phyloP scores from a whole-genome alignment of 2,113 vertebrate species.

The Malurus melanocephalus region DNA sequence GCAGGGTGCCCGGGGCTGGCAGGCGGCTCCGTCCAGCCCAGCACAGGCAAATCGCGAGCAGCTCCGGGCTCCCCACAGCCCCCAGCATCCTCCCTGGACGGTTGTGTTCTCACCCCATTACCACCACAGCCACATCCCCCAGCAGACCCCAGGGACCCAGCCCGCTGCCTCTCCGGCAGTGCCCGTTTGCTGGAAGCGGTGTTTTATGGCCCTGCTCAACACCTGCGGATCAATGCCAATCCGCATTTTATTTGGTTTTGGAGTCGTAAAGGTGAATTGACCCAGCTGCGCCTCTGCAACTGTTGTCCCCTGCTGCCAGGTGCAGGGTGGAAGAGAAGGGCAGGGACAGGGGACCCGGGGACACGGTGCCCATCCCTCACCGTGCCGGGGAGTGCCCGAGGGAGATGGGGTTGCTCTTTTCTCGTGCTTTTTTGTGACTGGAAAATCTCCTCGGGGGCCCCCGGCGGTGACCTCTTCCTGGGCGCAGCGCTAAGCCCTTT shows the following conservation, averaged over 20 bases:
- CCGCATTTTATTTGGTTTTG: background rate
- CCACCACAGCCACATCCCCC: background rate
- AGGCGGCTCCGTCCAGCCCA: background rate
- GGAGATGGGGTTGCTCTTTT: conserved; percentile 63
- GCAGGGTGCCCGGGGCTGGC: accelerated
- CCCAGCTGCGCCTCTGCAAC: conserved; percentile 5
- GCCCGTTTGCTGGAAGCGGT: background rate
- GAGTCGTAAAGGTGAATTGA: conserved; percentile 31
- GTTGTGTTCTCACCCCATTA: background rate
- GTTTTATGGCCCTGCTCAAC: conserved; percentile 11
- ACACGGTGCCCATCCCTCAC: background rate
- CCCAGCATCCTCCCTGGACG: background rate
- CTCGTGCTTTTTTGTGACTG: conserved; percentile 40
- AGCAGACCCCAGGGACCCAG: accelerated
- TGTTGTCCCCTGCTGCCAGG: background rate
- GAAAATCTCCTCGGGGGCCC: conserved; percentile 38
- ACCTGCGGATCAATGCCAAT: background rate
- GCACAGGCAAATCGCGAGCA: accelerated
- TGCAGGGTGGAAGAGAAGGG: background rate
- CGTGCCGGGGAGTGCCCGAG: background rate
- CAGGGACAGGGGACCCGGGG: background rate
- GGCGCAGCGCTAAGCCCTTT: conserved; percentile 57
- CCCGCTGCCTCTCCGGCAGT: background rate
- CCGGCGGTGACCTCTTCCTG: conserved; percentile 51
- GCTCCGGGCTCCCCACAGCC: background rate